These are phyloP conservation scores for Acleris emargana DNA, from an alignment of 2,888 invertebrate species.

Conservation along the genomic window DNA sequence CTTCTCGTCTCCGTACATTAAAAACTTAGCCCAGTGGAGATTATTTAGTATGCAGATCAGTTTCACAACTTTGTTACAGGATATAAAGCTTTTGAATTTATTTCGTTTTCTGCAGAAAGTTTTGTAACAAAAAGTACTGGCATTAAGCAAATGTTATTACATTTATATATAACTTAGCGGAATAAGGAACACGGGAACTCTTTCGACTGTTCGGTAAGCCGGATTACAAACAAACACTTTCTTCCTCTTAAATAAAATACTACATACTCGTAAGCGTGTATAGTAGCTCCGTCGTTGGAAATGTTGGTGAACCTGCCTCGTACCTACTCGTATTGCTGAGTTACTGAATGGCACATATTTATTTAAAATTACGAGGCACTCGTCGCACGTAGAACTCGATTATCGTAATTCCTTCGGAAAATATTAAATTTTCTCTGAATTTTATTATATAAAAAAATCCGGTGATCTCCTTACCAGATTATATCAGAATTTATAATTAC, in stretches of 20 bases:
- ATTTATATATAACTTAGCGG: conserved; percentile 39
- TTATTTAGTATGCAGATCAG: conserved; percentile 59
- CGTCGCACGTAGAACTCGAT: neutral
- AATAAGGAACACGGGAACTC: conserved; percentile 22
- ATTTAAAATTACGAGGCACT: too few species aligned
- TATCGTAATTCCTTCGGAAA: neutral
- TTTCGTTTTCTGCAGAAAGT: conserved; percentile 49
- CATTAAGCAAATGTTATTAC: conserved; percentile 45
- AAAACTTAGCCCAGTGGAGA: conserved; percentile 40
- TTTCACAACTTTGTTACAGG: conserved; percentile 50
- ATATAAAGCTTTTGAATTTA: conserved; percentile 51
- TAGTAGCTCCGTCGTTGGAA: too few species aligned
- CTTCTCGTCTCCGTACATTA: conserved; percentile 16
- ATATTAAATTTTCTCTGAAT: neutral
- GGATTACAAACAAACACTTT: conserved; percentile 22
- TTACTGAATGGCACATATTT: too few species aligned
- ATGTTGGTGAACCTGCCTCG: too few species aligned
- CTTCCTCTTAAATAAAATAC: neutral
- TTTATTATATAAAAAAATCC: too few species aligned
- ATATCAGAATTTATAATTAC: too few species aligned
- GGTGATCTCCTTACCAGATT: too few species aligned
- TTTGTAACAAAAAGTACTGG: conserved; percentile 46
- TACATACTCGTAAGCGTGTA: too few species aligned
- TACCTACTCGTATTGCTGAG: too few species aligned
- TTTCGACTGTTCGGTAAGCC: conserved; percentile 29